Base-by-base conservation (phyloP, 2,113 vertebrate species). In the Oostethus manadensis region DNA sequence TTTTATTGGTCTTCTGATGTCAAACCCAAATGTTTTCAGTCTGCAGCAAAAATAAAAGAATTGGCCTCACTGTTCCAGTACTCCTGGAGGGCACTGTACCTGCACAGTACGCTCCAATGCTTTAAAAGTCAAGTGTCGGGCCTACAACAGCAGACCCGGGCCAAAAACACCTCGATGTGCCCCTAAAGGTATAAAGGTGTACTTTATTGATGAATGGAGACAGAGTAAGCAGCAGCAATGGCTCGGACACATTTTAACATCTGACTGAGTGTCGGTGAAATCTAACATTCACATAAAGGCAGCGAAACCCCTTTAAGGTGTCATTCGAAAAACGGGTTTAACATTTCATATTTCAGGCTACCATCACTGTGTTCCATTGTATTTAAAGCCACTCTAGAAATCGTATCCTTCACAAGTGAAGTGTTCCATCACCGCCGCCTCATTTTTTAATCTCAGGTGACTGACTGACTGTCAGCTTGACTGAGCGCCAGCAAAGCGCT, bases 391-490 rank as follows among this genome's bases (percentile, higher is more conserved):
- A 69, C 76, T 78, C 73, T 58, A 23, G 68, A 79, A 76, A 74
- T 44, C 48, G 72, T 75, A 74, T 76, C 76, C 71, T 70, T 79
- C 76, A 74, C 75, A 76, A 75, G 63, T 58, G 49, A 67, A 60
- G 53, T 18, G 48, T 75, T 84, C 69, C 18, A 74, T 85, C 85
- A 77, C 44, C 59, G 15, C 53, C 17, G 68, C 50, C 67, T 76
- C 79, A 60, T 86, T 86, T 86, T n/a, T 86, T 80, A 84, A 82
- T 86, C 81, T 77, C 74, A 63, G 71, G 71, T 77, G 81, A 84
- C 82, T 74, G 72, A 73, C 78, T 60, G 81, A 81, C 74, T 69
- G 79, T 84, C 81, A 84, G 77, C 60, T 56, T 72, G 79, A 86
- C 82, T 78, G 79, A 81, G 82, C 7, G 71, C 82, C 79, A 71